These are phyloP conservation scores for Mesembrinibis cayennensis DNA, from an alignment of 2,113 vertebrate species.

Conservation along the genomic window DNA sequence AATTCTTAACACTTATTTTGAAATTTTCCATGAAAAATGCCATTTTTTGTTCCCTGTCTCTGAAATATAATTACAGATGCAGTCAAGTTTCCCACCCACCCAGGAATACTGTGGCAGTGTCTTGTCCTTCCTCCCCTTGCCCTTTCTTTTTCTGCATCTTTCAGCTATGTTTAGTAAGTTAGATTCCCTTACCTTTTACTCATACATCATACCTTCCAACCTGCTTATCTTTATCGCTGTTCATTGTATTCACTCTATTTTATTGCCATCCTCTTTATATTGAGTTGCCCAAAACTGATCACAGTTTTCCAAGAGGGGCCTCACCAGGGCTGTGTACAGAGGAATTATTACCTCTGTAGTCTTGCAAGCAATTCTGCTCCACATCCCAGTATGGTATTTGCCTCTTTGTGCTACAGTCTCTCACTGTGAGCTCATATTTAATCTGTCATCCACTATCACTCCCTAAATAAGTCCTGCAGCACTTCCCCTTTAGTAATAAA, in stretches of 20 bases:
- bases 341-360: conserved; percentile 57
- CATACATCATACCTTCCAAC: conserved; percentile 41
- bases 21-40: not conserved
- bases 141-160: not conserved
- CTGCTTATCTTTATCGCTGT: conserved; percentile 43
- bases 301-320: conserved; percentile 34
- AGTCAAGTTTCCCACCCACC: not conserved
- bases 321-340: conserved; percentile 6
- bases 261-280: conserved; percentile 46
- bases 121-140: not conserved
- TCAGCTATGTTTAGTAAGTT: not conserved
- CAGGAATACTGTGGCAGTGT: not conserved
- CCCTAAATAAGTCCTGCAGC: conserved; percentile 60
- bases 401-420: conserved; percentile 50
- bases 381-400: conserved; percentile 51
- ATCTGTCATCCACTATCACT: conserved; percentile 63
- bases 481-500: conserved; percentile 59
- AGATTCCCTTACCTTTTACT: conserved; percentile 5
- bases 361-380: conserved; percentile 56
- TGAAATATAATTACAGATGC: not conserved
- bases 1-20: not conserved
- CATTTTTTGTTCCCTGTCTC: not conserved
- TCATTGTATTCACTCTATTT: conserved; percentile 43
- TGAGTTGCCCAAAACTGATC: conserved; percentile 57
- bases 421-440: conserved; percentile 59